phyloP scores from a whole-genome alignment of 2,113 vertebrate genomes.

The Pseudorhombus dupliciocellatus region DNA sequence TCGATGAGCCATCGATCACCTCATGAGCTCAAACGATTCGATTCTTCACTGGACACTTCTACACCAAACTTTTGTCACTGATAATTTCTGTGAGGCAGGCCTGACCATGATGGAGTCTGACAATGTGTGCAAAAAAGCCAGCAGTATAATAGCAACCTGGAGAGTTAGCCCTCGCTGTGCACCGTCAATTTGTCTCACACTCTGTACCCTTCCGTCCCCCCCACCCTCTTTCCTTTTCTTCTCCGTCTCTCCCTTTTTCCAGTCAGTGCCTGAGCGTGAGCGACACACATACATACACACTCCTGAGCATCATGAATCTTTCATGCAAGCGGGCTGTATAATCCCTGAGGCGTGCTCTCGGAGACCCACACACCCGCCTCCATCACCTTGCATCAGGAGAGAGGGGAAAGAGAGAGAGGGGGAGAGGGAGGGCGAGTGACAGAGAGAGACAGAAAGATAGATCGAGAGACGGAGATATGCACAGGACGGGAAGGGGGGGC shows the following conservation, averaged over 20 bases:
- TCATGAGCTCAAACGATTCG: not conserved
- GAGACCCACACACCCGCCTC: conserved; percentile 70
- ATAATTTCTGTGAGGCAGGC: conserved; percentile 15
- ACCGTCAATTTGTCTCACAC: conserved; percentile 77
- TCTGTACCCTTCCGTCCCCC: conserved; percentile 58
- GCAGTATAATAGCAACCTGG: conserved; percentile 64
- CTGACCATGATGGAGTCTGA: conserved; percentile 47
- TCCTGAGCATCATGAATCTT: conserved; percentile 82
- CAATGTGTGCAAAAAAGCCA: conserved; percentile 49
- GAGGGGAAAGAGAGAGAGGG: conserved; percentile 33
- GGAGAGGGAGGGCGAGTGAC: conserved; percentile 28
- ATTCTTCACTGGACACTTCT: not conserved
- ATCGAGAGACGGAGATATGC: conserved; percentile 42
- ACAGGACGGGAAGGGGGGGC: conserved; percentile 19
- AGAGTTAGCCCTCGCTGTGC: conserved; percentile 67
- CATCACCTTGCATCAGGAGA: conserved; percentile 75
- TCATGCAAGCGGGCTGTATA: conserved; percentile 81
- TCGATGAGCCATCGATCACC: not conserved
- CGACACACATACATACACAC: conserved; percentile 53
- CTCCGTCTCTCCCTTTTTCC: conserved; percentile 68
- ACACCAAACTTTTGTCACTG: not conserved
- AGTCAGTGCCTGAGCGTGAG: conserved; percentile 60
- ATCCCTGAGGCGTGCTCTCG: conserved; percentile 83
- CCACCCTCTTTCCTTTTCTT: conserved; percentile 48
- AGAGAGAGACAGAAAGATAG: conserved; percentile 57